These are phyloP conservation scores for Xylocopa sonorina DNA, from an alignment of 1,140 invertebrate species.

Conservation along the genomic window DNA sequence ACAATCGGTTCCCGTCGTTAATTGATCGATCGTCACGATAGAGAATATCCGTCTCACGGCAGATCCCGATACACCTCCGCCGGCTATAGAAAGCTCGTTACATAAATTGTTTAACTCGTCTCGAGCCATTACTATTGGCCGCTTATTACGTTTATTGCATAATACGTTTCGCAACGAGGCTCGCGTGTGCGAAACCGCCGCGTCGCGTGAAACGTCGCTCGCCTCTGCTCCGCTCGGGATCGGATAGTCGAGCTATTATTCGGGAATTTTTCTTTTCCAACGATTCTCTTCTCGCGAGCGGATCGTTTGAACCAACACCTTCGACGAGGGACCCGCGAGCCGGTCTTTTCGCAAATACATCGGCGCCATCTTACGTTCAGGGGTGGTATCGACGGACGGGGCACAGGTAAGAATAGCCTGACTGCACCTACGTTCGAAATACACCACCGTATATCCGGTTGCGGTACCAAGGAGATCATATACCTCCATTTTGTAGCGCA, in stretches of 20 bases:
- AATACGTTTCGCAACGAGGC: constrained; percentile 55
- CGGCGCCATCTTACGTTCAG: constrained; percentile 54
- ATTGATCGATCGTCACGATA: constrained; percentile 21
- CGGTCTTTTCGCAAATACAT: background rate
- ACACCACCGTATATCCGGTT: constrained; percentile 61
- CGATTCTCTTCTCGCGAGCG: background rate
- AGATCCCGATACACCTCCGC: constrained; percentile 42
- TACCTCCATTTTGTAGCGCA: too few species aligned
- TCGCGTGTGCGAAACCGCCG: constrained; percentile 15
- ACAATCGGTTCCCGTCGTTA: background rate
- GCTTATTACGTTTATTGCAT: constrained; percentile 54
- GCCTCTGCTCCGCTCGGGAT: background rate
- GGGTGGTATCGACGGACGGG: background rate
- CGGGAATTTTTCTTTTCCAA: constrained; percentile 1
- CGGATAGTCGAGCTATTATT: constrained; percentile 7
- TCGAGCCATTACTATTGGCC: constrained; percentile 45
- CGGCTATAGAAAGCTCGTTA: constrained; percentile 61
- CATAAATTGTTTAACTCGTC: constrained; percentile 64
- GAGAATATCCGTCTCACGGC: constrained; percentile 8
- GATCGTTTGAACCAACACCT: background rate
- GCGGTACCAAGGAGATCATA: constrained; percentile 31
- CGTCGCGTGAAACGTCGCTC: background rate
- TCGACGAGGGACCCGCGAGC: too few species aligned
- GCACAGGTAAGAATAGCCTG: constrained; percentile 36
- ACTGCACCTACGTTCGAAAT: background rate